Conservation (phyloP, 2,113 vertebrate genomes). For the Uria aalge region DNA sequence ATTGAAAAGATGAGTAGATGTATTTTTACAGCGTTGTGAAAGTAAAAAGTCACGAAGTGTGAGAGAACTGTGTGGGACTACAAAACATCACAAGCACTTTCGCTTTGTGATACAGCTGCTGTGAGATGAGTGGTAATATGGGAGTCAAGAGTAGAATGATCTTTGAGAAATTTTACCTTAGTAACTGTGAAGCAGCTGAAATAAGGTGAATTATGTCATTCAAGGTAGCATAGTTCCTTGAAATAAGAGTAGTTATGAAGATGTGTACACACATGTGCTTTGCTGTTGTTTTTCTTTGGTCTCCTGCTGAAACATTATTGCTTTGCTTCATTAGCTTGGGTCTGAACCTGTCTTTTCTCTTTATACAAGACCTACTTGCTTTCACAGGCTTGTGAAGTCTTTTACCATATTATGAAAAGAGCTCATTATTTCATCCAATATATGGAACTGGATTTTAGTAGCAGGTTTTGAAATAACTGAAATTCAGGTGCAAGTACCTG, state of each 20-base stretch:
- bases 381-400: background rate
- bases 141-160: background rate
- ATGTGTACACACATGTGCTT: background rate
- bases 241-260: background rate
- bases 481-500: background rate
- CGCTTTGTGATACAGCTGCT: background rate
- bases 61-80: background rate
- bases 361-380: background rate
- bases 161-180: background rate
- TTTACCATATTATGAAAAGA: background rate
- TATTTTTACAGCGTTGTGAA: background rate
- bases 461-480: background rate
- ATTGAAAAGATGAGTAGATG: background rate
- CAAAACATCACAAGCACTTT: background rate
- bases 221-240: background rate
- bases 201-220: background rate
- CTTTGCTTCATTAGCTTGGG: background rate
- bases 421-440: background rate
- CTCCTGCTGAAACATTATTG: background rate
- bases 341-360: background rate
- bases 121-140: background rate
- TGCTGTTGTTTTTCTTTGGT: background rate
- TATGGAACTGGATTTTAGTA: background rate
- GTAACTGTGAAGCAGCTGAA: background rate
- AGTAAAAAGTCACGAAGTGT: background rate